Evolutionary conservation across 2,113 vertebrate genomes (phyloP).

Genomic region (Eulemur rufifrons): DNA sequence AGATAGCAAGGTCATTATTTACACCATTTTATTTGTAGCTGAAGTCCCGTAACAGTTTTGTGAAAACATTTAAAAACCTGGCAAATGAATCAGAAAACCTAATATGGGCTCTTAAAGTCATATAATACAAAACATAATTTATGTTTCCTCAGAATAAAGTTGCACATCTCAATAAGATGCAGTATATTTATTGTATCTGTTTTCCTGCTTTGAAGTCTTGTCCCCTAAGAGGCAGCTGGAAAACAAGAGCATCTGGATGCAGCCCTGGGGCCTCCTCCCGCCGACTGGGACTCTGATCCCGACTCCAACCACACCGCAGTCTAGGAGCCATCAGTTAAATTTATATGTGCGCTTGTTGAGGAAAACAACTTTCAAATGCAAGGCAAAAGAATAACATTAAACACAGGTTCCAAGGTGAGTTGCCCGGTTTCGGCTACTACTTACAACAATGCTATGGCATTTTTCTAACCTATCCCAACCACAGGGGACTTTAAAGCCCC

Average conservation of each 20-base stretch:
- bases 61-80: slow-evolving; percentile 83
- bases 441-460: accelerated
- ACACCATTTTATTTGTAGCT: slow-evolving; percentile 81
- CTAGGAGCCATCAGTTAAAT: slow-evolving; percentile 90
- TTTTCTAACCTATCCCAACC: accelerated
- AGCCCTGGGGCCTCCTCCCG: slow-evolving; percentile 63
- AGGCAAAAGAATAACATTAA: accelerated
- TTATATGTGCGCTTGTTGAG: slow-evolving; percentile 94
- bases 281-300: slow-evolving; percentile 55
- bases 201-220: slow-evolving; percentile 80
- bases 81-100: slow-evolving; percentile 81
- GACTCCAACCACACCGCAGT: slow-evolving; percentile 59
- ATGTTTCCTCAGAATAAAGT: slow-evolving; percentile 87
- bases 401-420: accelerated
- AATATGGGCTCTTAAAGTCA: slow-evolving; percentile 80
- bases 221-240: slow-evolving; percentile 77
- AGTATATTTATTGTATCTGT: slow-evolving; percentile 80
- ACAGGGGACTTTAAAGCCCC: accelerated
- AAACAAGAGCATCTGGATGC: slow-evolving; percentile 76
- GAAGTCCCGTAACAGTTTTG: slow-evolving; percentile 76
- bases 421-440: neutral
- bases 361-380: slow-evolving; percentile 71
- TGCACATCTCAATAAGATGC: slow-evolving; percentile 89
- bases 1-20: slow-evolving; percentile 85
- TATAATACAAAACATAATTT: slow-evolving; percentile 91